phyloP scores from a whole-genome alignment of 2,888 invertebrate genomes.

The Leuctra nigra region DNA sequence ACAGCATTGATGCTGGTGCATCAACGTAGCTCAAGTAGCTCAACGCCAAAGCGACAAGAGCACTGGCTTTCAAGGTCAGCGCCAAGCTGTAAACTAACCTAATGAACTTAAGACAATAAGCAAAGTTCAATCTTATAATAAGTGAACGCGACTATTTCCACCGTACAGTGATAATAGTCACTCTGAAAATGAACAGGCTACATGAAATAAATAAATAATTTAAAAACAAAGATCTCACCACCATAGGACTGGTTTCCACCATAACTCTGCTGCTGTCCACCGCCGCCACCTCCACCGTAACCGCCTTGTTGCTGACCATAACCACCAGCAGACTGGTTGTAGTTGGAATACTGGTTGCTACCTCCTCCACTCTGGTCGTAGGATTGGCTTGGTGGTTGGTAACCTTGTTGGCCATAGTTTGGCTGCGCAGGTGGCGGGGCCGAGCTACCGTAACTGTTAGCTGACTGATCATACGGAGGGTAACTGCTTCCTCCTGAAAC shows the following conservation, averaged over 20 bases:
- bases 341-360: constrained; percentile 35
- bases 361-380: constrained; percentile 40
- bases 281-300: constrained; percentile 33
- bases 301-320: constrained; percentile 10
- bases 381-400: constrained; percentile 22
- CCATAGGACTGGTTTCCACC: constrained; percentile 32
- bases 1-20: too few relatives aligned
- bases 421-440: constrained; percentile 18
- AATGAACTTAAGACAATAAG: too few relatives aligned
- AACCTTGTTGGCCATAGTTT: constrained; percentile 25
- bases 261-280: constrained; percentile 35
- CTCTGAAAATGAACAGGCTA: too few relatives aligned
- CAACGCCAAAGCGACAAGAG: too few relatives aligned
- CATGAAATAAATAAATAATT: background rate
- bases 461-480: constrained; percentile 27
- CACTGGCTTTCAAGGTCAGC: too few relatives aligned
- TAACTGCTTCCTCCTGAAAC: constrained; percentile 25
- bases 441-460: constrained; percentile 16
- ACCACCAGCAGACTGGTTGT: constrained; percentile 29
- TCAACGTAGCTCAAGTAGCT: too few relatives aligned
- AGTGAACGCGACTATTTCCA: too few relatives aligned
- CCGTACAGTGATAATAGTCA: too few relatives aligned
- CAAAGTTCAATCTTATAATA: too few relatives aligned
- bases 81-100: too few relatives aligned
- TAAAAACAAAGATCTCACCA: constrained; percentile 5